phyloP scores from a whole-genome alignment of 2,797 vertebrate genomes.

The Tachyglossus aculeatus region DNA sequence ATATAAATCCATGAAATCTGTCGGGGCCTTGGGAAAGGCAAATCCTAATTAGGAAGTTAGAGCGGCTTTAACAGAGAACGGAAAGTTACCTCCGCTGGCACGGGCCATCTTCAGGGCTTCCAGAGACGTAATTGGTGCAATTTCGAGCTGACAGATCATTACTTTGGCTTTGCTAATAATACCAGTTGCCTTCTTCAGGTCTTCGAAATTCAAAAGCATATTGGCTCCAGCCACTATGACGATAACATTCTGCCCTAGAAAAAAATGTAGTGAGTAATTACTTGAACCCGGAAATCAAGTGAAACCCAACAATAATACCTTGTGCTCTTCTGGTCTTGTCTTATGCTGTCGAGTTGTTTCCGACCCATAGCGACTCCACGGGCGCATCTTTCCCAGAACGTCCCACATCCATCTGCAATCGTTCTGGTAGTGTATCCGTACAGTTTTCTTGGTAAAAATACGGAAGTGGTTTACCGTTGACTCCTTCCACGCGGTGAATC shows the following conservation, averaged over 20 bases:
- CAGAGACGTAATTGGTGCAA: slow-evolving; percentile 82
- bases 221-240: slow-evolving; percentile 96
- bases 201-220: slow-evolving; percentile 83
- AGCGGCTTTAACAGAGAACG: slow-evolving; percentile 38
- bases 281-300: slow-evolving; percentile 35
- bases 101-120: slow-evolving; percentile 87
- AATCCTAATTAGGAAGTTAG: slow-evolving; percentile 40
- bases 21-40: slow-evolving; percentile 32
- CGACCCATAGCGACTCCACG: too few species aligned
- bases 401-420: too few species aligned
- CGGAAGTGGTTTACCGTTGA: too few species aligned
- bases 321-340: too few species aligned
- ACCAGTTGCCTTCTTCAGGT: slow-evolving; percentile 79
- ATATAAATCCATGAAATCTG: slow-evolving; percentile 20
- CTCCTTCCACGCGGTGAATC: too few species aligned
- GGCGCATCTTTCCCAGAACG: too few species aligned
- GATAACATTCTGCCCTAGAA: slow-evolving; percentile 92
- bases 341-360: too few species aligned
- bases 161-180: slow-evolving; percentile 84
- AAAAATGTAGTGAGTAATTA: slow-evolving; percentile 11
- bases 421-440: too few species aligned
- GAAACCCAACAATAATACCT: too few species aligned
- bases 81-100: slow-evolving; percentile 82
- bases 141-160: slow-evolving; percentile 92
- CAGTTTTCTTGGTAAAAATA: too few species aligned